These are phyloP conservation scores for Stenotaenia linearis DNA, from an alignment of 2,888 invertebrate genomes.

Conservation along the genomic window DNA sequence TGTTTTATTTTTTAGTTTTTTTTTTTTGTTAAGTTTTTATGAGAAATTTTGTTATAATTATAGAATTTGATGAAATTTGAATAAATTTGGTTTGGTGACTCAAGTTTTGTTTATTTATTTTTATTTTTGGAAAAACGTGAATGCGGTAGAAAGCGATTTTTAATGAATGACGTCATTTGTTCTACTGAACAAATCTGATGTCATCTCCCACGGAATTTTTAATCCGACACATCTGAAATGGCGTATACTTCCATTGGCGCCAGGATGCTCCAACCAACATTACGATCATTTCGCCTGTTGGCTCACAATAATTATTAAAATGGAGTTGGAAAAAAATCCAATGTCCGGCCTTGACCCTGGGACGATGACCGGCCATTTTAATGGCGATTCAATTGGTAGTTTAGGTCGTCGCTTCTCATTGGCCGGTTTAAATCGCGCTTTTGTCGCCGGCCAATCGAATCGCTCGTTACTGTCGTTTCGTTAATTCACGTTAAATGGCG, in stretches of 20 bases:
- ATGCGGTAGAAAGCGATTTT: background rate
- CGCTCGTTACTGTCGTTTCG: background rate
- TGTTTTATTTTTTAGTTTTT: constrained; percentile 50
- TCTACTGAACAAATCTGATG: background rate
- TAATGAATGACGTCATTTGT: background rate
- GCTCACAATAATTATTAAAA: constrained; percentile 12
- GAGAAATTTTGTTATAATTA: background rate
- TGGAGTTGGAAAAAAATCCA: background rate
- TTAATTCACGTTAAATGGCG: background rate
- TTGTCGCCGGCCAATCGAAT: background rate
- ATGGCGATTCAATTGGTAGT: background rate
- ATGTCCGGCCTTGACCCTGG: constrained; percentile 19
- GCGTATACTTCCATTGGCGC: background rate
- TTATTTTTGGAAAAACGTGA: background rate
- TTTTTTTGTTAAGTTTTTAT: background rate
- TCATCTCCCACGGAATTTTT: background rate
- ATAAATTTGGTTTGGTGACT: background rate
- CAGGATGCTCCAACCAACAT: constrained; percentile 8
- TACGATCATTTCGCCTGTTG: constrained; percentile 15
- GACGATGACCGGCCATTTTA: constrained; percentile 11
- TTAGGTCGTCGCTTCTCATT: background rate
- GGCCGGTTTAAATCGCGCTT: background rate
- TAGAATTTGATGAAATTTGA: background rate
- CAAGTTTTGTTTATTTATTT: background rate
- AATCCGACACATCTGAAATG: background rate